Evolutionary conservation across 2,113 vertebrate species (phyloP).

Genomic region (Ageneiosus marmoratus): DNA sequence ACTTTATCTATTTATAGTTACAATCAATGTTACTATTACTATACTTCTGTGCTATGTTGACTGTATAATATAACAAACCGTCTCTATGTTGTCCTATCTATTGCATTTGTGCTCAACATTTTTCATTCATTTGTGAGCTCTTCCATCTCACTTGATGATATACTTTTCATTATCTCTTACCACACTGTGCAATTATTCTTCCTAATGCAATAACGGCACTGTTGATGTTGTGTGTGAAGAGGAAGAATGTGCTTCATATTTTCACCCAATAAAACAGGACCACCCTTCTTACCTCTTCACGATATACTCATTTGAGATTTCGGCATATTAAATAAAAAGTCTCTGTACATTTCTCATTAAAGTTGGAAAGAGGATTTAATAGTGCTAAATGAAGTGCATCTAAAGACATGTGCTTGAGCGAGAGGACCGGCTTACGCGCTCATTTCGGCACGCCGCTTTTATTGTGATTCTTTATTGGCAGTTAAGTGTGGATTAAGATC

Average conservation of each 20-base stretch:
- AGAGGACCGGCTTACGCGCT: not conserved
- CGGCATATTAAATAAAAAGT: conserved; percentile 55
- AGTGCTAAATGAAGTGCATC: conserved; percentile 63
- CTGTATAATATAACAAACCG: no score
- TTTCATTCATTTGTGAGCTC: not conserved
- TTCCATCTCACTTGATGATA: conserved; percentile 28
- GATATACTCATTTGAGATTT: conserved; percentile 40
- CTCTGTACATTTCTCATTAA: conserved; percentile 62
- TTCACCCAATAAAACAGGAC: conserved; percentile 50
- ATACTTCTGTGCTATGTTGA: no score
- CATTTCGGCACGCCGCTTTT: not conserved
- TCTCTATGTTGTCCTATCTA: no score
- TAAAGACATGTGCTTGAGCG: conserved; percentile 23
- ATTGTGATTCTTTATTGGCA: conserved; percentile 26
- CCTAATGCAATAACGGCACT: conserved; percentile 57
- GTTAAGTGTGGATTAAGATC: conserved; percentile 24
- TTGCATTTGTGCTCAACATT: not conserved
- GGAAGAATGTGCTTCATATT: conserved; percentile 56
- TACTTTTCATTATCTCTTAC: conserved; percentile 29
- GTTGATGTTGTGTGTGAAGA: conserved; percentile 32
- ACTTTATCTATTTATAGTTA: no score
- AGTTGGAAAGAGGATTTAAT: conserved; percentile 61
- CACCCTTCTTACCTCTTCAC: not conserved
- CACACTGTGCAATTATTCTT: conserved; percentile 11
- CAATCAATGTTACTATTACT: no score